These are phyloP conservation scores for Oryzias woworae DNA, from an alignment of 2,113 vertebrate genomes.

Conservation along the genomic window DNA sequence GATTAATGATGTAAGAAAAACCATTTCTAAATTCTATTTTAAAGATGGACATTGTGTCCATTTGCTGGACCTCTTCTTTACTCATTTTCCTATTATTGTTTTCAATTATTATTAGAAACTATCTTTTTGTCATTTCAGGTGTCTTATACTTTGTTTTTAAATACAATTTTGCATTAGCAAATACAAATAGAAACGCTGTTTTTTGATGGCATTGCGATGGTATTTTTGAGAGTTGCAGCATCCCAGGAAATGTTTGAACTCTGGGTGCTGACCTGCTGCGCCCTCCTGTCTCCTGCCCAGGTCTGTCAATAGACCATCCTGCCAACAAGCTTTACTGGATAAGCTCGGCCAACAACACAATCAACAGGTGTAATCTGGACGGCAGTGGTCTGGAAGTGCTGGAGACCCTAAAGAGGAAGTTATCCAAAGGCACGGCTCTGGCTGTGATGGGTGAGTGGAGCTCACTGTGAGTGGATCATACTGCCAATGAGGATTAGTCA, in stretches of 20 bases:
- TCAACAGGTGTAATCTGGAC: slow-evolving; percentile 97
- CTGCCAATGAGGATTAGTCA: slow-evolving; percentile 51
- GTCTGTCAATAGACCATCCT: slow-evolving; percentile 91
- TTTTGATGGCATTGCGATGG: not conserved
- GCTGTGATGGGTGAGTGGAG: slow-evolving; percentile 95
- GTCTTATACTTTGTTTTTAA: too few relatives aligned
- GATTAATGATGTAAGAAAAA: too few relatives aligned
- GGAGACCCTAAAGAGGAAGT: slow-evolving; percentile 90
- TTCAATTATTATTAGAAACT: too few relatives aligned
- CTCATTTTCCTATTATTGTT: too few relatives aligned
- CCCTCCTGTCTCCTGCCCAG: slow-evolving; percentile 66
- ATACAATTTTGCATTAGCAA: too few relatives aligned
- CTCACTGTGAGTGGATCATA: slow-evolving; percentile 42
- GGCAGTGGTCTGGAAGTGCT: slow-evolving; percentile 93
- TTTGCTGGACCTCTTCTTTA: too few relatives aligned
- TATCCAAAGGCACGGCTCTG: slow-evolving; percentile 93
- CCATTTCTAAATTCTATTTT: too few relatives aligned
- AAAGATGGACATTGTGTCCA: too few relatives aligned
- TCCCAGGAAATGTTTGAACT: not conserved
- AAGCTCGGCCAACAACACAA: slow-evolving; percentile 95
- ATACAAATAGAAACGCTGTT: too few relatives aligned
- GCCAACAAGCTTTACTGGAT: slow-evolving; percentile 98
- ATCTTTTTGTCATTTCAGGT: too few relatives aligned
- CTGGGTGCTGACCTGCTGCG: slow-evolving; percentile 2
- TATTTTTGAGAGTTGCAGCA: not conserved